A percentile compares a stretch with the other conserved stretches of the same genome.
These are phyloP conservation scores for Acleris literana DNA, from an alignment of 2,888 invertebrate species.

Conservation along the genomic window DNA sequence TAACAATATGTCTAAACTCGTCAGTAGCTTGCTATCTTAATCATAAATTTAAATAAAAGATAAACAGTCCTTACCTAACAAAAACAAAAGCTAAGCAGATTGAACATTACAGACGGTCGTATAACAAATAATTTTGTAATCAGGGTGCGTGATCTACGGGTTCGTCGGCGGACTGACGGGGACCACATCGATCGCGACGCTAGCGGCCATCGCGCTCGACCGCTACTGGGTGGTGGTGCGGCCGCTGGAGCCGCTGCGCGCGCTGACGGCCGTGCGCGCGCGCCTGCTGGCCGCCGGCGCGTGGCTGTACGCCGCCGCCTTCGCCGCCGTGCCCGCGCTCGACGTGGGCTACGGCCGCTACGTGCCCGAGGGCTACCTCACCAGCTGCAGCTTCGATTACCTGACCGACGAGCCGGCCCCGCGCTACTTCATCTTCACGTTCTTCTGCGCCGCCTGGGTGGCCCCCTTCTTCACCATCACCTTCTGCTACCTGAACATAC, in stretches of 20 bases:
- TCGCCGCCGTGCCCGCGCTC: slow-evolving; percentile 87
- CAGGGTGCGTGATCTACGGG: slow-evolving; percentile 91
- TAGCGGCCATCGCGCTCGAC: slow-evolving; percentile 91
- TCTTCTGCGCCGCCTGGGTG: slow-evolving; percentile 90
- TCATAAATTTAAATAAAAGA: too few relatives aligned
- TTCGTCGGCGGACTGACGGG: slow-evolving; percentile 92
- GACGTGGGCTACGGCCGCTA: slow-evolving; percentile 89
- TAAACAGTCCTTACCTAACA: not conserved
- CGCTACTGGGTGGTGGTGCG: slow-evolving; percentile 92
- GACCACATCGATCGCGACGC: slow-evolving; percentile 90
- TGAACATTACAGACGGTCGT: not conserved
- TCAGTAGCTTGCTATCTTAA: too few relatives aligned
- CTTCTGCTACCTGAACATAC: slow-evolving; percentile 89
- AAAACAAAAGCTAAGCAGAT: slow-evolving; percentile 5
- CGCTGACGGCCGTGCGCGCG: slow-evolving; percentile 85
- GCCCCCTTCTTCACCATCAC: slow-evolving; percentile 88
- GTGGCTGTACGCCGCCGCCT: slow-evolving; percentile 89
- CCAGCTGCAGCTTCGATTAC: slow-evolving; percentile 94
- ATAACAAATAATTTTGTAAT: not conserved
- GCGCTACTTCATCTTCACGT: slow-evolving; percentile 88
- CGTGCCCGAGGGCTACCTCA: slow-evolving; percentile 92
- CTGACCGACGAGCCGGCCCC: slow-evolving; percentile 85
- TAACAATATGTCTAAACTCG: too few relatives aligned
- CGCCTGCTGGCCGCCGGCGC: slow-evolving; percentile 84
- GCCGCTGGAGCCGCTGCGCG: slow-evolving; percentile 87